Evolutionary conservation across 2,113 vertebrate species (phyloP), one percentile per base, ranked within the genome.

Genomic region (Mirounga angustirostris): DNA sequence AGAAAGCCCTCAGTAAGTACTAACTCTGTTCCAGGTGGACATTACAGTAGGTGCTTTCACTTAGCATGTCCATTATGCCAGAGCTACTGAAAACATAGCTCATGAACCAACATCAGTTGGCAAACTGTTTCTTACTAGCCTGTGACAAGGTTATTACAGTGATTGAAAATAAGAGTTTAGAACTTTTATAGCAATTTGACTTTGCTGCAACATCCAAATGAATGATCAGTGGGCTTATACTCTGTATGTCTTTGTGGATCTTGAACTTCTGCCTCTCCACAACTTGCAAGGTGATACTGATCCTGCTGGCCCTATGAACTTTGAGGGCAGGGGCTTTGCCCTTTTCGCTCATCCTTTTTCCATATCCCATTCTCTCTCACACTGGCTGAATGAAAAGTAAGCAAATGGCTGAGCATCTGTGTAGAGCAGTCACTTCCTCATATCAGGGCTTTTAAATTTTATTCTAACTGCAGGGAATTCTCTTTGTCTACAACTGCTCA

Each of bases 311-410:
- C 50, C 2, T 1, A 43, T 4, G 5, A 12, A 12, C 22, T 54
- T 16, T 36, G 40, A 85, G 33, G 79, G 18, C 30, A 46, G 8
- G 12, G 71, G 4, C n/a, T 74, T 43, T 59, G 73, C 15, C 12
- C 33, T 36, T 50, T 78, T 84, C 22, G 22, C 46, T 74, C 63
- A 33, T n/a, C 6, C 40, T 30, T 89, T 92, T 43, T 58, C 30
- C 26, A 3, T 24, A 26, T 30, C 4, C 33, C 18, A 0, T 61
- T 61, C 50, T 67, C 19, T 73, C 33, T 56, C 1, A 0, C 67
- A 7, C 50, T 22, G 28, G n/a, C 30, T 76, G n/a, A 79, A 46
- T 46, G 52, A 78, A 88, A 79, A 83, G 59, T 59, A 18, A 89
- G 36, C 91, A 89, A 83, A 54, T 59, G 63, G 56, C 21, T 4